Evolutionary conservation across 2,888 invertebrate species (phyloP), one percentile per base, ranked within the genome.

Genomic region (Eulithis prunata): DNA sequence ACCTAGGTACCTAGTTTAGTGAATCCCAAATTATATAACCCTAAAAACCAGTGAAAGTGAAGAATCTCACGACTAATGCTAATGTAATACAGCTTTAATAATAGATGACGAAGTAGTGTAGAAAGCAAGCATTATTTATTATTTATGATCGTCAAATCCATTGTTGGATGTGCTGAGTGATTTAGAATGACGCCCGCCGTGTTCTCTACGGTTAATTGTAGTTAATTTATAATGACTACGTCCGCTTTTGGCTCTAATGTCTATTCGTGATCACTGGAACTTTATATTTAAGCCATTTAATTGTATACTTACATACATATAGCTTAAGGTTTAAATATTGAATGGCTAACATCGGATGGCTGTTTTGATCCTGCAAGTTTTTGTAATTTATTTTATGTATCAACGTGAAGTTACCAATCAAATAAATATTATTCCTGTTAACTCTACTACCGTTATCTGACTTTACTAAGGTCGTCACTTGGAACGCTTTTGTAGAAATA

Each of bases 31-130:
- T 90, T 89, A 84, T 87, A 86, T 89, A 90, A 91, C 87, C 64
- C 85, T 80, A 82, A 79, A 87, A 86, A 88, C 85, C 81, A 85
- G 91, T 86, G 91, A 91, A 91, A 91, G 91, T 89, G 84, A 81
- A 80, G 85, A 87, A 86, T 87, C 85, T 84, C 87, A 85, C 84
- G 83, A 84, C 74, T 80, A 79, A 81, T 85, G 80, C 76, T 81
- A 82, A 83, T 85, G 83, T 83, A 82, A 82, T 82, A 79, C 82
- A 76, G 76, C 71, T 78, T 80, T 89, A 87, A 89, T 91, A 91
- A 90, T 87, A 85, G 89, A 90, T 87, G 74, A 71, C 76, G 73
- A 77, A 73, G 77, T 73, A 72, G 71, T 74, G 81, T 89, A 88
- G 90, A 90, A 91, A 91, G 90, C 86, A 82, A 71, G 67, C 75